Evolutionary conservation across 1,140 invertebrate species (phyloP).

Genomic region (Sitobion miscanthi): DNA sequence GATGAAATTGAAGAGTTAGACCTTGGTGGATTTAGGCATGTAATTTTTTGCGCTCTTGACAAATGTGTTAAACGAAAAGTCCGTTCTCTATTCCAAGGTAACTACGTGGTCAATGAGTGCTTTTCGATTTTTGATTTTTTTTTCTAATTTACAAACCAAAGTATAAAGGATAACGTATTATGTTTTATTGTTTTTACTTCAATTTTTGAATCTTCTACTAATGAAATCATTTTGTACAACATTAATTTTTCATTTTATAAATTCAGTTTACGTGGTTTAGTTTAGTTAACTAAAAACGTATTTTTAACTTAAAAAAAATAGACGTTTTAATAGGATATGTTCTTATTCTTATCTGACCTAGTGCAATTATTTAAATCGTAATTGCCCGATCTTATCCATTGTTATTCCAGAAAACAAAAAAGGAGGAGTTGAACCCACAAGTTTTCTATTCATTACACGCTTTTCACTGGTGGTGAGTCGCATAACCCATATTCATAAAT

Average conservation of each 20-base stretch:
- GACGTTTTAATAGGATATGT: background rate
- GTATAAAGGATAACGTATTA: background rate
- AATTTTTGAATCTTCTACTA: background rate
- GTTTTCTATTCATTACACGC: constrained; percentile 44
- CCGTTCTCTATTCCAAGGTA: constrained; percentile 47
- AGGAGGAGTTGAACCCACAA: constrained; percentile 30
- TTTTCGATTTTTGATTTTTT: background rate
- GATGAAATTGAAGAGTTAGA: constrained; percentile 46
- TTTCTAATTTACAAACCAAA: background rate
- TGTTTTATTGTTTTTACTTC: background rate
- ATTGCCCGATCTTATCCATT: background rate
- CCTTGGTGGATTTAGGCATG: constrained; percentile 28
- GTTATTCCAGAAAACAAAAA: constrained; percentile 1
- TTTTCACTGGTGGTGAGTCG: background rate
- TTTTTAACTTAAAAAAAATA: background rate
- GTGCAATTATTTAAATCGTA: constrained; percentile 19
- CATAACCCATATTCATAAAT: constrained; percentile 47
- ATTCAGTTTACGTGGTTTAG: background rate
- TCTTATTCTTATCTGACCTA: background rate
- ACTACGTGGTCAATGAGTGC: background rate
- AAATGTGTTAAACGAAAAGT: constrained; percentile 26
- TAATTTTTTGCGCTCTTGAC: constrained; percentile 45
- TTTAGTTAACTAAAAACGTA: background rate
- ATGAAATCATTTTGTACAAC: background rate
- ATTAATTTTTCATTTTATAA: background rate